Evolutionary conservation across 2,797 vertebrate species (phyloP).

Genomic region (Amazona ochrocephala): DNA sequence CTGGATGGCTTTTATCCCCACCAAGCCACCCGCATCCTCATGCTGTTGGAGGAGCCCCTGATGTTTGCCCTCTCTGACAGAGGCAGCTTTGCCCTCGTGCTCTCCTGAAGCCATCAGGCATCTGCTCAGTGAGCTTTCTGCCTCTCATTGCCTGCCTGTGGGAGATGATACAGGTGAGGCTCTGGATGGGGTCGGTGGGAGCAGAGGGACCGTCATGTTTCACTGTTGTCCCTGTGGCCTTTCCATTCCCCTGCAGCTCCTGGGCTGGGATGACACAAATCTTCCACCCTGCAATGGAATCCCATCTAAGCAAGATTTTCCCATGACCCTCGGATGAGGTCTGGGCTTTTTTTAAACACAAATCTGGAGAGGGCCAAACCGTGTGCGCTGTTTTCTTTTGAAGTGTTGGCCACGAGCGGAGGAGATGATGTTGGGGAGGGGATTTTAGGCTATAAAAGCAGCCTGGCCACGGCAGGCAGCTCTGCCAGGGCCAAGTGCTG

Average conservation of each 20-base stretch:
- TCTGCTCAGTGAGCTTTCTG: not conserved
- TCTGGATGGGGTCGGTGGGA: not conserved
- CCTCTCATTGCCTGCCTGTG: not conserved
- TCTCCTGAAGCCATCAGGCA: not conserved
- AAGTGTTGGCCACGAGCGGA: not conserved
- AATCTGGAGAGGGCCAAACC: not conserved
- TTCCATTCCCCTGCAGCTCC: not conserved
- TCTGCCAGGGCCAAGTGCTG: not conserved
- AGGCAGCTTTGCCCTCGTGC: not conserved
- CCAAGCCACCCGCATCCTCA: not conserved
- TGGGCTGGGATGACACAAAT: not conserved
- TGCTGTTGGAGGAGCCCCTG: not conserved
- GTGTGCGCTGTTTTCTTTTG: not conserved
- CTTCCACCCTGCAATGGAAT: not conserved
- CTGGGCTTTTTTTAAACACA: conserved; percentile 5
- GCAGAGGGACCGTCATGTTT: not conserved
- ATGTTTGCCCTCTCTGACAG: fast-evolving
- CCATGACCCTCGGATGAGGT: not conserved
- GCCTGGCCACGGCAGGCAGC: fast-evolving
- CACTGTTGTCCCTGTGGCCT: not conserved
- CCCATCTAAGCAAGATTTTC: conserved; percentile 18
- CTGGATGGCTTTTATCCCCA: not conserved
- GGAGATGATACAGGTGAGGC: not conserved
- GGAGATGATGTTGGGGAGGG: not conserved
- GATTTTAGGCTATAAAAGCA: not conserved